Conservation (phyloP, 2,113 vertebrate species). For the Python bivittatus region DNA sequence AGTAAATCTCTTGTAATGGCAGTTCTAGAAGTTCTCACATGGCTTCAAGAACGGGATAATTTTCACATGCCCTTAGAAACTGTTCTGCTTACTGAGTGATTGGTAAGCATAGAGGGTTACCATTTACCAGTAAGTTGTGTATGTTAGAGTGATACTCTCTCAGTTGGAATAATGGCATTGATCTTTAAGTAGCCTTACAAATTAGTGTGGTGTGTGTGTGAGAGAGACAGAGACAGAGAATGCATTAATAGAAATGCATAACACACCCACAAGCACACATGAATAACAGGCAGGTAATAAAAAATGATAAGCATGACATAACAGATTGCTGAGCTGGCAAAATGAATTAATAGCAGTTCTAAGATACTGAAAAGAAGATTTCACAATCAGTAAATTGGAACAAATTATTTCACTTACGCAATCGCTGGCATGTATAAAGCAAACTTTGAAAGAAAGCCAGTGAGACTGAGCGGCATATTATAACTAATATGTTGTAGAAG, state of each 20-base stretch:
- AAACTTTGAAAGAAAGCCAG: conserved; percentile 85
- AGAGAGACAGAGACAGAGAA: not conserved
- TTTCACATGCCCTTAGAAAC: not conserved
- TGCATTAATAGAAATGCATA: not conserved
- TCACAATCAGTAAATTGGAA: not conserved
- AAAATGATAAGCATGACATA: not conserved
- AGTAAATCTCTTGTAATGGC: not conserved
- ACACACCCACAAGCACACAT: not conserved
- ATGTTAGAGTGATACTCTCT: not conserved
- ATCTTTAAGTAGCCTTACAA: not conserved
- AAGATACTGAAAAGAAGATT: not conserved
- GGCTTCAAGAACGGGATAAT: not conserved
- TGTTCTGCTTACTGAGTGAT: not conserved
- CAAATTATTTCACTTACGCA: conserved; percentile 85
- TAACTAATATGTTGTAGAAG: conserved; percentile 72
- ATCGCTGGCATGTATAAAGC: conserved; percentile 88
- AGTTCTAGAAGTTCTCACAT: not conserved
- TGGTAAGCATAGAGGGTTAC: not conserved
- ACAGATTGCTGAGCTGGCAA: not conserved
- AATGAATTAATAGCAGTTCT: not conserved
- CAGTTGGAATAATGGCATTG: not conserved
- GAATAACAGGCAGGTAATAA: not conserved
- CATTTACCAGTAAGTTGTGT: not conserved
- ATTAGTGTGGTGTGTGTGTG: not conserved
- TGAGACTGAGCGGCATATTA: conserved; percentile 74